A percentile compares a stretch with the other conserved stretches of the same genome.
These are phyloP conservation scores for Apodemus agrarius DNA, from an alignment of 2,797 vertebrate species.

Conservation along the genomic window DNA sequence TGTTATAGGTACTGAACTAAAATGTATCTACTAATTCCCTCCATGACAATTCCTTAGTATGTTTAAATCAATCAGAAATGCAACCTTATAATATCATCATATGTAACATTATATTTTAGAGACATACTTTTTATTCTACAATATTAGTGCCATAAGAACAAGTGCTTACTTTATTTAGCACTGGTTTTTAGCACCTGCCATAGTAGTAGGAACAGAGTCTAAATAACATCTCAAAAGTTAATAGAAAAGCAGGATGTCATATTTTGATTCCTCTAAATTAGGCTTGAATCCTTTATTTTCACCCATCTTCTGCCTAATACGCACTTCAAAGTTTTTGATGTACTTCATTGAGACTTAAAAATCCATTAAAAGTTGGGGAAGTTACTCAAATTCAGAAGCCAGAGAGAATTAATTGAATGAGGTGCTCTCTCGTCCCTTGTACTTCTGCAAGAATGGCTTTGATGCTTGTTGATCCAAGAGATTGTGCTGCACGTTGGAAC, in stretches of 20 bases:
- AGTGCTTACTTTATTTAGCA: neutral
- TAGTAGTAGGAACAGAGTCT: neutral
- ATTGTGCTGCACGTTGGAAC: neutral
- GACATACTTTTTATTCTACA: neutral
- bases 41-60: neutral
- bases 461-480: neutral
- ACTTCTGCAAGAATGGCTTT: neutral
- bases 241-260: neutral
- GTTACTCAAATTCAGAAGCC: neutral
- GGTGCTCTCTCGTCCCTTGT: neutral
- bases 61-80: neutral
- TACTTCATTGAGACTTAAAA: neutral
- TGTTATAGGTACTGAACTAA: neutral
- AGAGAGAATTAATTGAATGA: neutral
- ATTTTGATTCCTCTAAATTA: neutral
- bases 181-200: neutral
- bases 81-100: neutral
- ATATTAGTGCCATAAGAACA: neutral
- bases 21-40: neutral
- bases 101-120: neutral
- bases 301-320: neutral
- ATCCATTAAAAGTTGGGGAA: neutral
- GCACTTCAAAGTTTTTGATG: neutral
- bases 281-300: neutral
- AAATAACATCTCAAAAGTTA: neutral